Evolutionary conservation across 2,797 vertebrate species (phyloP).

Genomic region (Discoglossus pictus): DNA sequence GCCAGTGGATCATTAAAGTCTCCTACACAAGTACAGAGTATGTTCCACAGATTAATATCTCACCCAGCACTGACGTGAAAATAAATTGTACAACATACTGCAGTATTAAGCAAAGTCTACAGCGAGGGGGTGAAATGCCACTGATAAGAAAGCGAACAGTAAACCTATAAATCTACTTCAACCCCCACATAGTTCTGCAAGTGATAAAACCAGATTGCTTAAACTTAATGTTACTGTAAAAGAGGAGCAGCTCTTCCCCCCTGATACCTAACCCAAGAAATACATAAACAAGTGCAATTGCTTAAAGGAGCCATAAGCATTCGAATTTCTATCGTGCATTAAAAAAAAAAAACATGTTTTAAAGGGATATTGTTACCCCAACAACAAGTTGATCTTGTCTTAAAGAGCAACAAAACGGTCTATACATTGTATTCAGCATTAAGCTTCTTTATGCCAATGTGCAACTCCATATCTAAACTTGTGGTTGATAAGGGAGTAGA

Average conservation of each 20-base stretch:
- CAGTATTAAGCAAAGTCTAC: conserved; percentile 29
- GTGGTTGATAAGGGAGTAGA: too few relatives aligned
- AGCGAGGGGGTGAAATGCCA: conserved; percentile 39
- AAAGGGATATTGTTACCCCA: too few relatives aligned
- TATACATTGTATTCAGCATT: too few relatives aligned
- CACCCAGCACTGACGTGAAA: conserved; percentile 28
- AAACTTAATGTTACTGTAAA: neutral
- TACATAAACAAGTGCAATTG: too few relatives aligned
- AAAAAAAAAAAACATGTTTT: too few relatives aligned
- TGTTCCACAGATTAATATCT: conserved; percentile 43
- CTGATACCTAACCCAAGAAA: too few relatives aligned
- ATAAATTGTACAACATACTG: conserved; percentile 39
- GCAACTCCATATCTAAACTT: too few relatives aligned
- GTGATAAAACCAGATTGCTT: neutral
- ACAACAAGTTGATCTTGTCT: too few relatives aligned
- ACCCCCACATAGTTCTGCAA: conserved; percentile 9
- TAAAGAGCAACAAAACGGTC: too few relatives aligned
- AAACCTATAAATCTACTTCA: conserved; percentile 38
- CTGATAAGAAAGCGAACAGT: conserved; percentile 30
- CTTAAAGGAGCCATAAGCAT: too few relatives aligned
- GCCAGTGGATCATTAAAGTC: conserved; percentile 36
- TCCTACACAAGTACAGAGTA: conserved; percentile 39
- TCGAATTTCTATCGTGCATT: too few relatives aligned
- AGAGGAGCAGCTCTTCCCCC: neutral
- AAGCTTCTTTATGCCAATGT: too few relatives aligned